Percentiles rank a stretch among this genome's conserved stretches.
Evolutionary conservation across 2,888 invertebrate species (phyloP).

Genomic region (Strigamia maritima): DNA sequence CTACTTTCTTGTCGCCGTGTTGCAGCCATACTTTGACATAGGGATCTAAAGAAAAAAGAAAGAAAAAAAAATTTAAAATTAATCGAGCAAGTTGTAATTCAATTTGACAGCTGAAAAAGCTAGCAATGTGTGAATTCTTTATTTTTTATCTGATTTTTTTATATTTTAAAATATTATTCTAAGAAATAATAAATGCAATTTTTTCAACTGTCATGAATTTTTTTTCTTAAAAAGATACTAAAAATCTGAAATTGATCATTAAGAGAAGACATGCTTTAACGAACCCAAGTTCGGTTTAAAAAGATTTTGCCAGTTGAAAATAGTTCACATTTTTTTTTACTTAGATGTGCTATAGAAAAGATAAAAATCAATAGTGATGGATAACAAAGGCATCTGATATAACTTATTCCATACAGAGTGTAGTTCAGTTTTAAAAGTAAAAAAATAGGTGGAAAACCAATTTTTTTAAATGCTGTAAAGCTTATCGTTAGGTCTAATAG

Average conservation of each 20-base stretch:
- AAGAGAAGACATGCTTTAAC: neutral
- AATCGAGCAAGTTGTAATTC: neutral
- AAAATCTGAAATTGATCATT: neutral
- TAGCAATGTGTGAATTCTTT: too few species aligned
- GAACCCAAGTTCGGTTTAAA: neutral
- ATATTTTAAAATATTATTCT: too few species aligned
- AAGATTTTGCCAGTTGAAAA: neutral
- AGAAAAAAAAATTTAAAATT: slow-evolving; percentile 16
- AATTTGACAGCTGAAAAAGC: slow-evolving; percentile 36
- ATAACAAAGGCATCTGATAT: neutral
- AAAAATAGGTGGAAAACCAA: too few species aligned
- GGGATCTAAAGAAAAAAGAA: slow-evolving; percentile 68
- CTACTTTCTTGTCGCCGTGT: slow-evolving; percentile 89
- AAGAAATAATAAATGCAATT: neutral
- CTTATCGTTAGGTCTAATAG: too few species aligned
- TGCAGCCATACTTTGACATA: slow-evolving; percentile 98
- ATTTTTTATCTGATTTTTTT: too few species aligned
- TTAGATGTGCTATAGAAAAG: neutral
- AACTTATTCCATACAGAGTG: too few species aligned
- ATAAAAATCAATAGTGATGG: neutral
- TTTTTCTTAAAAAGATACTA: neutral
- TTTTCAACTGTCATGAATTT: neutral
- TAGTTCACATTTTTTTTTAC: neutral
- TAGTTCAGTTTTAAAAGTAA: too few species aligned
- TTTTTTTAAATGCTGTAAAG: too few species aligned